Percentiles rank a stretch among this genome's conserved stretches.
Evolutionary conservation across 2,797 vertebrate genomes (phyloP).

Genomic region (Acanthopagrus latus): DNA sequence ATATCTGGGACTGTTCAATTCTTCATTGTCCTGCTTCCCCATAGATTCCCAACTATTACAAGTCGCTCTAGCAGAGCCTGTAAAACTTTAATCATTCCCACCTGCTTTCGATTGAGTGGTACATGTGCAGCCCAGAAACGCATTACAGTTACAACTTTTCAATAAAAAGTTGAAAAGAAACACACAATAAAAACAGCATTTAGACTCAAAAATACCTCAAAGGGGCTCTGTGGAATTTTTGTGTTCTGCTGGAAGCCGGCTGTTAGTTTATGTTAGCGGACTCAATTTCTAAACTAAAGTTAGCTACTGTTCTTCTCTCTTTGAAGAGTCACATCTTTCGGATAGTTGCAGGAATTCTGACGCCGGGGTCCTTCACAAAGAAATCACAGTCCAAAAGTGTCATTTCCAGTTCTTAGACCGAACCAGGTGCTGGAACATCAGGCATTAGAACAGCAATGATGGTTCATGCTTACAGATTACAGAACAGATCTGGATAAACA

Average conservation of each 20-base stretch:
- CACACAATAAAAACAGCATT: not conserved
- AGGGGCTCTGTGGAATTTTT: too few relatives aligned
- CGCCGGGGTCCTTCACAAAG: too few relatives aligned
- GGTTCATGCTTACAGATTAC: too few relatives aligned
- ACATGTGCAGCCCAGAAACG: not conserved
- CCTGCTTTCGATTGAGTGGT: not conserved
- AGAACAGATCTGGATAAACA: not conserved
- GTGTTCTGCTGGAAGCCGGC: too few relatives aligned
- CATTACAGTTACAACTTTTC: too few relatives aligned
- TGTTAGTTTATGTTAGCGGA: too few relatives aligned
- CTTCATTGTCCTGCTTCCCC: not conserved
- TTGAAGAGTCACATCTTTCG: too few relatives aligned
- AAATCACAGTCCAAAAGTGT: too few relatives aligned
- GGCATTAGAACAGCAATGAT: not conserved
- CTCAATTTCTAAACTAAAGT: too few relatives aligned
- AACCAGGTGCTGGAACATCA: conserved; percentile 9
- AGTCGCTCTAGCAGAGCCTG: not conserved
- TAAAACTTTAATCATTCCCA: not conserved
- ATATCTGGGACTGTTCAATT: not conserved
- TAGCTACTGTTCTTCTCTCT: too few relatives aligned
- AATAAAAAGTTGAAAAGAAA: not conserved
- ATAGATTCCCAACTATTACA: not conserved
- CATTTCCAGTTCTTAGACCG: not conserved
- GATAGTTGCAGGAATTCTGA: too few relatives aligned
- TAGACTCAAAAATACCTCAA: not conserved